A percentile compares a stretch with the other conserved stretches of the same genome.
These are phyloP conservation scores for Atopsyche davidsoni DNA, from an alignment of 1,140 invertebrate species.

Conservation along the genomic window DNA sequence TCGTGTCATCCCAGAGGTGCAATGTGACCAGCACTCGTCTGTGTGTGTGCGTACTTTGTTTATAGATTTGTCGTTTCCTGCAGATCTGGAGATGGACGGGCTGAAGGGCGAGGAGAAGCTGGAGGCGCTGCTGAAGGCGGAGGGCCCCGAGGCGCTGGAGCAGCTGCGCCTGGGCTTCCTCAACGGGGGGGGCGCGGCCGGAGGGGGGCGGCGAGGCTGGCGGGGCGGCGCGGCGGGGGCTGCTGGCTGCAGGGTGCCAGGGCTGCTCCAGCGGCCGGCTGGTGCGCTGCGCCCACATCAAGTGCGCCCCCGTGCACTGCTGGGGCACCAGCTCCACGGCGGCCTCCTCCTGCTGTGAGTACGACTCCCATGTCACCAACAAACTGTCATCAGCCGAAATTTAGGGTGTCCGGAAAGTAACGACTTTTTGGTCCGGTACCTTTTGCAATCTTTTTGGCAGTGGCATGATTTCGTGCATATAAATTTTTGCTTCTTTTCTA, in stretches of 20 bases:
- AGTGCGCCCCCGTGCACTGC: conserved; percentile 17
- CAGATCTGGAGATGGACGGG: conserved; percentile 1
- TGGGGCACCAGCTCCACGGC: conserved; percentile 21
- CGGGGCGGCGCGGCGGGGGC: conserved; percentile 17
- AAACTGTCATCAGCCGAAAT: not conserved
- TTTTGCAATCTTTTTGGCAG: no score
- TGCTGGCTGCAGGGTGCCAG: conserved; percentile 14
- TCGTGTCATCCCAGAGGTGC: no score
- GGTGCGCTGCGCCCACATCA: conserved; percentile 20
- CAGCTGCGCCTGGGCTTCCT: conserved; percentile 9
- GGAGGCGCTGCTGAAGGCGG: conserved; percentile 4
- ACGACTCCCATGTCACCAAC: not conserved
- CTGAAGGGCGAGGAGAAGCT: not conserved
- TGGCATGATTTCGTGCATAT: no score
- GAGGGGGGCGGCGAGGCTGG: not conserved
- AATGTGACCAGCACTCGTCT: no score
- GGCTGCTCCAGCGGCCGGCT: conserved; percentile 16
- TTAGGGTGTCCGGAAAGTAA: not conserved
- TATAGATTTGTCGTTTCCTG: no score
- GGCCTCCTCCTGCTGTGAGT: conserved; percentile 19
- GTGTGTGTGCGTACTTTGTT: no score
- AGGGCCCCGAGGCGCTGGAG: not conserved
- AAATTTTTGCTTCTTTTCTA: no score
- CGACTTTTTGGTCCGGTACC: no score
- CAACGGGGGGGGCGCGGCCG: not conserved